Evolutionary conservation across 2,113 vertebrate genomes (phyloP), one percentile per base, ranked within the genome.

Genomic region (Xiphophorus couchianus): DNA sequence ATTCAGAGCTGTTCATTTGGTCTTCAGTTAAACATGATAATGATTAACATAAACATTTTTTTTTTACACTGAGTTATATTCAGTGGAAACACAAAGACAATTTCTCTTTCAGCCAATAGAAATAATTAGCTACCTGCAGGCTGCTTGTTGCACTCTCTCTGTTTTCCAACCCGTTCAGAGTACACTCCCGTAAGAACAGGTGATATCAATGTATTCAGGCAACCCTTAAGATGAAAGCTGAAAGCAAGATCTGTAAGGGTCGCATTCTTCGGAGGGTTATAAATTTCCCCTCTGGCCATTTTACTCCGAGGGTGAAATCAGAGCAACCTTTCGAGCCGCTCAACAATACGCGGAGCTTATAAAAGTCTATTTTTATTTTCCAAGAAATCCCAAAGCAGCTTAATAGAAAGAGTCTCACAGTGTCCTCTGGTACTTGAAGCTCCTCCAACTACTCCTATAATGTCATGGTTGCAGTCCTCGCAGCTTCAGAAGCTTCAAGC

Each of bases 391-490:
- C 48, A 69, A 76, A 86, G 72, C 33, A 85, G 78, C 78, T 84
- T 82, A 80, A 92, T 68, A 71, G 82, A 48, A 82, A 65, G 48
- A 69, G 69, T 69, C 67, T 66, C 48, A 54, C 65, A 62, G 42
- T 74, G 75, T 78, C 77, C 63, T 8, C 44, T 78, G 70, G 84
- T 77, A 64, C 87, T 27, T 74, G 63, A 79, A 75, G 80, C 81
- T 76, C 70, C 69, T 39, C 76, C 5, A 65, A 37, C 74, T 54
- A 13, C 71, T 82, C 33, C 22, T 51, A 5, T n/a, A 63, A 69
- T 76, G 68, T 88, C 30, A 77, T 30, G 61, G 66, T 58, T 14
- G 31, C 48, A 73, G 12, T 37, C 71, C 27, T 65, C 29, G 66
- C 17, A 33, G 19, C 30, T 84, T 74, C 35, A 39, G 48, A 10